A percentile compares a stretch with the other conserved stretches of the same genome.
Conservation (phyloP, 2,888 invertebrate genomes). For the Crossocerus cetratus region DNA sequence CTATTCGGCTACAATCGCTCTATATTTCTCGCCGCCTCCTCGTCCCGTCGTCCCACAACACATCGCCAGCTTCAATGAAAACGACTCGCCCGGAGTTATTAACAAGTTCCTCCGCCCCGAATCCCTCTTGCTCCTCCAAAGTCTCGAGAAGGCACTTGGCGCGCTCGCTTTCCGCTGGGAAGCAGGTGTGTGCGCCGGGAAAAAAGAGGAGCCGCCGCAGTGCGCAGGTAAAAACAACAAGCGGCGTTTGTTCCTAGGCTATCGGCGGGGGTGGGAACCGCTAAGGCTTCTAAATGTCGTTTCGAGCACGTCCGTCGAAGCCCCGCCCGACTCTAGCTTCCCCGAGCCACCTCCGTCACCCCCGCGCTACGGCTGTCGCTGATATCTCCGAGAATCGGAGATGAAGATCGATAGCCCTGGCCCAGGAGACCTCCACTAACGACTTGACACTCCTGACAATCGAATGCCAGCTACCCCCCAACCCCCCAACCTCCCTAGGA, state of each 20-base stretch:
- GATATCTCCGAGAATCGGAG: constrained; percentile 39
- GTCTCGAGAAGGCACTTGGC: too few species aligned
- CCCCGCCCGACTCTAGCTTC: constrained; percentile 20
- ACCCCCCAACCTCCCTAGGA: too few species aligned
- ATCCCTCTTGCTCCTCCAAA: constrained; percentile 14
- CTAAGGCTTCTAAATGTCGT: constrained; percentile 54
- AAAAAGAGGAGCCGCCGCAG: constrained; percentile 40
- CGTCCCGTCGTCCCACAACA: too few species aligned
- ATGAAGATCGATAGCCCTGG: constrained; percentile 6
- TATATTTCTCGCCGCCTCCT: constrained; percentile 5
- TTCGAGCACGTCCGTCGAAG: constrained; percentile 48
- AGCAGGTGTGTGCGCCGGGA: constrained; percentile 24
- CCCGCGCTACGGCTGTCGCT: constrained; percentile 27
- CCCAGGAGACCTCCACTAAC: neutral
- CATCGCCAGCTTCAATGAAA: too few species aligned
- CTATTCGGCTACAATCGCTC: constrained; percentile 3
- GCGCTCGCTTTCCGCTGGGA: neutral
- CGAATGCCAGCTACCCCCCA: too few species aligned
- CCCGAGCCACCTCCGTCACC: constrained; percentile 17
- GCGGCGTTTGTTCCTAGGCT: constrained; percentile 47
- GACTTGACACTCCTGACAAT: neutral
- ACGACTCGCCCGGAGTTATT: too few species aligned
- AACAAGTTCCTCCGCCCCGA: neutral
- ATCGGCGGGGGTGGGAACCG: constrained; percentile 27
- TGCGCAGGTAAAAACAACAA: constrained; percentile 56